Conservation (phyloP, 2,797 vertebrate genomes). For the Hippocampus kuda region DNA sequence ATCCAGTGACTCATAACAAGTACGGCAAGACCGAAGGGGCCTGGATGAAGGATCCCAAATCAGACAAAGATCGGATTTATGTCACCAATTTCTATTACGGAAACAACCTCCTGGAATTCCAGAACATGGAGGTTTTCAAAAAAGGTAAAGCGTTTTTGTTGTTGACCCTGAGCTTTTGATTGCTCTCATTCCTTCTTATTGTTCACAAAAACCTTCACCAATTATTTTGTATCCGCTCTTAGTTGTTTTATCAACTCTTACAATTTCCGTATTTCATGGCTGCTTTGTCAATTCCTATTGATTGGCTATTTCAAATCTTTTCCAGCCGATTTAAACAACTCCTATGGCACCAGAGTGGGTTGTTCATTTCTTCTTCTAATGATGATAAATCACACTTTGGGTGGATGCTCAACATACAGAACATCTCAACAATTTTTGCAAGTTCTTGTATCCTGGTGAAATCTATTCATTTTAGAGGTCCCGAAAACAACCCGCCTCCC, state of each 20-base stretch:
- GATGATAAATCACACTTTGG: no score
- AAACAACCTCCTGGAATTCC: slow-evolving; percentile 89
- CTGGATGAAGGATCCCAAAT: slow-evolving; percentile 97
- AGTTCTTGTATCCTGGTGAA: no score
- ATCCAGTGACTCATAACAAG: slow-evolving; percentile 85
- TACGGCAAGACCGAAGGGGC: slow-evolving; percentile 88
- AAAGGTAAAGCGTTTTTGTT: slow-evolving; percentile 66
- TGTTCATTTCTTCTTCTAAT: no score
- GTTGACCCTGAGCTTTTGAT: background rate
- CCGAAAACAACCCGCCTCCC: no score
- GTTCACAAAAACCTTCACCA: background rate
- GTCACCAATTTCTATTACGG: slow-evolving; percentile 93
- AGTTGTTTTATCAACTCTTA: no score
- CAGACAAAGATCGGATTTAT: slow-evolving; percentile 81
- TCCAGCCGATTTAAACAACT: background rate
- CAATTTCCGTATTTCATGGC: background rate
- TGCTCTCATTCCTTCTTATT: background rate
- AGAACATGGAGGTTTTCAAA: slow-evolving; percentile 88
- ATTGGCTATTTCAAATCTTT: background rate
- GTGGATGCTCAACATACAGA: no score
- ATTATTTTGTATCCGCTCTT: background rate
- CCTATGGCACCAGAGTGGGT: background rate
- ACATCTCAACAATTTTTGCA: no score
- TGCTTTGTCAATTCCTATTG: background rate
- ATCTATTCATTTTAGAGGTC: no score